Conservation (phyloP, 1,140 invertebrate genomes). For the Papilio machaon region DNA sequence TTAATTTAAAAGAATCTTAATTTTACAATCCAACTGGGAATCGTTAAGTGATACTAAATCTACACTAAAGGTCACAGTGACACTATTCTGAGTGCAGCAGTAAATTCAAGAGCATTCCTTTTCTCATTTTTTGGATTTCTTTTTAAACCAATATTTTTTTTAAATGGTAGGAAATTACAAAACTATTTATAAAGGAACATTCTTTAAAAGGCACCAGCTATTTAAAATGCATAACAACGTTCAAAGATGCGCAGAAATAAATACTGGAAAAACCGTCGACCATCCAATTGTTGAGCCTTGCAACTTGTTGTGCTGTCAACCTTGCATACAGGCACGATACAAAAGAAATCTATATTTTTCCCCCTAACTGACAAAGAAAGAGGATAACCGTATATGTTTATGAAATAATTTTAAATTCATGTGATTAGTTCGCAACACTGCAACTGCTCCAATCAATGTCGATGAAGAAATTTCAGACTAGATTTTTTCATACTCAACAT, state of each 20-base stretch:
- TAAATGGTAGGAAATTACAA: background rate
- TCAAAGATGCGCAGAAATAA: conserved; percentile 6
- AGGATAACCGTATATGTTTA: background rate
- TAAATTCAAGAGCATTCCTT: too few relatives aligned
- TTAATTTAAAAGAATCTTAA: background rate
- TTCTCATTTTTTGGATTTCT: background rate
- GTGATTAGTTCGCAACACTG: too few relatives aligned
- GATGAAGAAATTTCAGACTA: too few relatives aligned
- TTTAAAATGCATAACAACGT: conserved; percentile 8
- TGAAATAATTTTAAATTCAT: background rate
- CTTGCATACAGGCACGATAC: background rate
- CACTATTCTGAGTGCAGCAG: too few relatives aligned
- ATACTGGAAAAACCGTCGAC: conserved; percentile 11
- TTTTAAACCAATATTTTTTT: background rate
- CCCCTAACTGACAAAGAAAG: background rate
- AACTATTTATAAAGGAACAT: background rate
- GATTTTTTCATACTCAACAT: too few relatives aligned
- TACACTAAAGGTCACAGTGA: too few relatives aligned
- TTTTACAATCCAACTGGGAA: background rate
- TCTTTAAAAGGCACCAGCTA: background rate
- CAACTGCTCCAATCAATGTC: too few relatives aligned
- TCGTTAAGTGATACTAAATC: background rate
- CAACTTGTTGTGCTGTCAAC: background rate
- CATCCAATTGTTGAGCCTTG: background rate
- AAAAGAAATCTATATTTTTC: conserved; percentile 1